Conservation (phyloP, 2,888 invertebrate genomes). For the Coleophora flavipennella region DNA sequence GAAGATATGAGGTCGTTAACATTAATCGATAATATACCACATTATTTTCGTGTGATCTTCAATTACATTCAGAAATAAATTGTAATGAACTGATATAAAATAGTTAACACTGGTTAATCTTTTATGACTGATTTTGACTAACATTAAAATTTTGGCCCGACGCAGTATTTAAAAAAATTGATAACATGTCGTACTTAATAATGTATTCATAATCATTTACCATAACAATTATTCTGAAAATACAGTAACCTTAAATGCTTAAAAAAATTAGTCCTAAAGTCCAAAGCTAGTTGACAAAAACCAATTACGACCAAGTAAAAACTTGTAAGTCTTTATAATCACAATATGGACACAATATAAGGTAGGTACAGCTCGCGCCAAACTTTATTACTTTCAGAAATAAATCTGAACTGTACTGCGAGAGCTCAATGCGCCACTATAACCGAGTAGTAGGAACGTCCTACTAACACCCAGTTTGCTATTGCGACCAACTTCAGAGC, state of each 20-base stretch:
- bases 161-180: conserved; percentile 44
- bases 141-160: conserved; percentile 63
- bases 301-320: conserved; percentile 28
- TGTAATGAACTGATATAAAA: conserved; percentile 7
- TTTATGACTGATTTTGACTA: conserved; percentile 53
- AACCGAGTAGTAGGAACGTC: too few species aligned
- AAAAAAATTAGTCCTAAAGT: too few species aligned
- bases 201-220: conserved; percentile 16
- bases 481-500: too few species aligned
- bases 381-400: too few species aligned
- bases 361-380: too few species aligned
- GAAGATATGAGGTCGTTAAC: too few species aligned
- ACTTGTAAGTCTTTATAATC: conserved; percentile 32
- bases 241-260: conserved; percentile 29
- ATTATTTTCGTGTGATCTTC: too few species aligned
- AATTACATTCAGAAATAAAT: conserved; percentile 16
- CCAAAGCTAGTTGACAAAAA: conserved; percentile 22
- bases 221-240: conserved; percentile 32
- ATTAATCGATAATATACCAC: too few species aligned
- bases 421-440: too few species aligned
- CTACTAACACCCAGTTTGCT: too few species aligned
- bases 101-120: conserved; percentile 30
- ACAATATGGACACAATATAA: conserved; percentile 29
- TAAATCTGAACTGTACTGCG: too few species aligned
- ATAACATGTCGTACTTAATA: conserved; percentile 26